These are phyloP conservation scores for Orthochromis indermauri DNA, from an alignment of 2,113 vertebrate genomes.

Conservation along the genomic window DNA sequence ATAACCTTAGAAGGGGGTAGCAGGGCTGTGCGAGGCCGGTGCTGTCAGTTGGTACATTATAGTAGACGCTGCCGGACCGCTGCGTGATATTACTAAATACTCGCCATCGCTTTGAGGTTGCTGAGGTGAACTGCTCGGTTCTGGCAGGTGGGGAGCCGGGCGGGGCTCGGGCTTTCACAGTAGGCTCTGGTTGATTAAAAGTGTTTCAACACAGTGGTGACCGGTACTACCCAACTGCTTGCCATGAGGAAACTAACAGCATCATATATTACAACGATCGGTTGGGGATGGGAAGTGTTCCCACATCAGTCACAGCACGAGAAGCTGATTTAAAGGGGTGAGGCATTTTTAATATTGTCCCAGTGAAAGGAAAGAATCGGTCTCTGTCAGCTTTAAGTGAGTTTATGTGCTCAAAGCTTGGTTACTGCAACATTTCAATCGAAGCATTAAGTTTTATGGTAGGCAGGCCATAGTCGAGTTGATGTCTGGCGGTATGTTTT, in stretches of 20 bases:
- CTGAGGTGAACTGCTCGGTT: constrained; percentile 68
- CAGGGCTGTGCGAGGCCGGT: constrained; percentile 45
- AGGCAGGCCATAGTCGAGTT: background rate
- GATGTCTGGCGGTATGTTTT: background rate
- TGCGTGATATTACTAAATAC: constrained; percentile 70
- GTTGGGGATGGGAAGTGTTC: constrained; percentile 33
- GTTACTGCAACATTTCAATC: background rate
- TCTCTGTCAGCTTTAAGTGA: background rate
- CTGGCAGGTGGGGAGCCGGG: constrained; percentile 51
- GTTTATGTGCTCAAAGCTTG: background rate
- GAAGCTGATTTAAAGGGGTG: constrained; percentile 36
- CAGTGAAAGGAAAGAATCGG: background rate
- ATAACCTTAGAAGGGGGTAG: constrained; percentile 60
- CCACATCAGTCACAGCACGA: constrained; percentile 54
- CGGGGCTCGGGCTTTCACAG: constrained; percentile 42
- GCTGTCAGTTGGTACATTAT: constrained; percentile 60
- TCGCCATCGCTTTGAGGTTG: constrained; percentile 68
- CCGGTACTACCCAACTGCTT: constrained; percentile 47
- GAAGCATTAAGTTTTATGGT: background rate
- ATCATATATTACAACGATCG: constrained; percentile 58
- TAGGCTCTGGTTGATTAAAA: constrained; percentile 71
- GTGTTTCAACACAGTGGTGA: constrained; percentile 53
- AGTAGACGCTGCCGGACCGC: constrained; percentile 42
- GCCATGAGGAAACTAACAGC: constrained; percentile 47
- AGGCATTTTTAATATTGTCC: constrained; percentile 49